Percentiles rank a stretch among this genome's conserved stretches.
These are phyloP conservation scores for Paramisgurnus dabryanus DNA, from an alignment of 2,113 vertebrate genomes.

Conservation along the genomic window DNA sequence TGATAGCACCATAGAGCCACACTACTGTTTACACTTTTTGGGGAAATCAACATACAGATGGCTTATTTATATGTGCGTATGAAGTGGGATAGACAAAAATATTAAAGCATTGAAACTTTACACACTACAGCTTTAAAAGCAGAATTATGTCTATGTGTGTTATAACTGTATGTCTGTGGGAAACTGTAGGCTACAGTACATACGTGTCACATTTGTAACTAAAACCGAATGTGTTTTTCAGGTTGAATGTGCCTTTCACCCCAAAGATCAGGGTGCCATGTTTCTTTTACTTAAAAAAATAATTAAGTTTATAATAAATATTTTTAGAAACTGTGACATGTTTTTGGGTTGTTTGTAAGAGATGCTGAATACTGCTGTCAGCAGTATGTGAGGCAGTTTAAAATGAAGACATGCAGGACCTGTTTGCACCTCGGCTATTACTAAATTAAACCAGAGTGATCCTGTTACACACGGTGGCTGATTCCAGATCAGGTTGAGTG, in stretches of 20 bases:
- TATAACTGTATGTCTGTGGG: neutral
- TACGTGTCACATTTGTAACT: neutral
- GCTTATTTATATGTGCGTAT: no score
- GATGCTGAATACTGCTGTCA: slow-evolving; percentile 37
- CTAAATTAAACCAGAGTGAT: slow-evolving; percentile 40
- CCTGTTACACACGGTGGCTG: slow-evolving; percentile 30
- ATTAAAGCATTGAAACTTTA: no score
- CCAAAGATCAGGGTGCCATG: slow-evolving; percentile 29
- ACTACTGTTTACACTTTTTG: no score
- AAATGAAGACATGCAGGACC: slow-evolving; percentile 26
- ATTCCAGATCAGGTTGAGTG: slow-evolving; percentile 36
- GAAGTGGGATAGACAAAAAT: no score
- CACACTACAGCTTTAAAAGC: no score
- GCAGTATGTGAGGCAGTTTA: slow-evolving; percentile 5
- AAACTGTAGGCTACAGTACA: neutral
- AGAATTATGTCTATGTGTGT: neutral
- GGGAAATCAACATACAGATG: no score
- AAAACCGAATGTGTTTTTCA: slow-evolving; percentile 34
- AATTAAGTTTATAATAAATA: slow-evolving; percentile 63
- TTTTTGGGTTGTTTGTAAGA: slow-evolving; percentile 46
- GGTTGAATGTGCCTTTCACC: slow-evolving; percentile 14
- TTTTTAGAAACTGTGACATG: slow-evolving; percentile 51
- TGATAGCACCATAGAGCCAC: no score
- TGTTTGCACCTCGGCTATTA: slow-evolving; percentile 16
- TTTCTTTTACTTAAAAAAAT: slow-evolving; percentile 62